Evolutionary conservation across 2,888 invertebrate genomes (phyloP), one percentile per base, ranked within the genome.

Genomic region (Eristalinus aeneus): DNA sequence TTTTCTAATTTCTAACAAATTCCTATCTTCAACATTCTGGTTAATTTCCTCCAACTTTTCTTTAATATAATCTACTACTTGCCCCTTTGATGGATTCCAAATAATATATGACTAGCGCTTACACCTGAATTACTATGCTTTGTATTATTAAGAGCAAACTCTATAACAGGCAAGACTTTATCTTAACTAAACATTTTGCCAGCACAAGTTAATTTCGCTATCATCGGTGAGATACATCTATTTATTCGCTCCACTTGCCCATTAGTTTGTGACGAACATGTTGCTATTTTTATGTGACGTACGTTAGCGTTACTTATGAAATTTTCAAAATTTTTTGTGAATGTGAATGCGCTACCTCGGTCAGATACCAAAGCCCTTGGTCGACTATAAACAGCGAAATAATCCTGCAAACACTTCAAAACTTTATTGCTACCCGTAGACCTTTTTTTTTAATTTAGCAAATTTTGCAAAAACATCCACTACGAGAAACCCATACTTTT

Each of bases 61-160:
- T 39, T 56, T 77, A 11, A 89, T 6, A 32, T 76, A 69, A 36
- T 36, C 36, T 36, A 36, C 11, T 11, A 36, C 36, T 1, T 11
- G 2, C 10, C 36, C 12, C 36, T 10, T 36, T 36, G 36, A 11
- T 11, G 11, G 10, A 36, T 36, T 36, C 27, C 27, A 27, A 27
- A 27, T 27, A 27, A 5, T 5, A 27, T 3, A 2, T 27, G 2
- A 27, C 27, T 27, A 27, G 34, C 6, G 3, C 6, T 34, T 34
- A 9, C 34, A 34, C 20, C 89, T 88, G n/a, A n/a, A n/a, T n/a
- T n/a, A n/a, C n/a, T n/a, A n/a, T n/a, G 6, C 88, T 67, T 60
- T 0, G 89, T 89, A 71, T 89, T 89, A 73, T 89, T 89, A 10
- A 89, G 78, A 6, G 83, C 79, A 83, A 88, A 89, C 76, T 89